Percentiles rank a stretch among this genome's conserved stretches.
Evolutionary conservation across 2,113 vertebrate species (phyloP).

Genomic region (Caranx ignobilis): DNA sequence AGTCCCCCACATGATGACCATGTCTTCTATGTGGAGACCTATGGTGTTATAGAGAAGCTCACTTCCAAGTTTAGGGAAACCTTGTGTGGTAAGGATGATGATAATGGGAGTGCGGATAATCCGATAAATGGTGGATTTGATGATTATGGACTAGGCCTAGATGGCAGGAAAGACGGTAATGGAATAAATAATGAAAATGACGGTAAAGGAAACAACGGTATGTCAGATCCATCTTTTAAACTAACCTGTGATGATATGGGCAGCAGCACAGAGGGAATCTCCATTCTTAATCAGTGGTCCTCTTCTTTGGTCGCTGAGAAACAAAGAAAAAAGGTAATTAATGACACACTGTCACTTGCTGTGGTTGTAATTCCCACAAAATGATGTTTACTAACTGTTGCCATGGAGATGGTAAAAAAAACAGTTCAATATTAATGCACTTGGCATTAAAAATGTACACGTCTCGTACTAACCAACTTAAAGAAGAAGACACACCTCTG

Average conservation of each 20-base stretch:
- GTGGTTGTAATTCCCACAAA: conserved; percentile 14
- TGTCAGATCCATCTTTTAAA: conserved; percentile 47
- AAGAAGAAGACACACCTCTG: conserved; percentile 58
- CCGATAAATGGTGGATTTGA: conserved; percentile 51
- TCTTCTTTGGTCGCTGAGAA: conserved; percentile 60
- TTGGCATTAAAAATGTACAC: not conserved
- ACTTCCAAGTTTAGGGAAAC: conserved; percentile 92
- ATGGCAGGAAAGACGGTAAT: conserved; percentile 49
- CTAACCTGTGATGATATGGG: conserved; percentile 57
- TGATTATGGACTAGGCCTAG: conserved; percentile 61
- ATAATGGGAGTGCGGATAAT: conserved; percentile 63
- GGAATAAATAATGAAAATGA: conserved; percentile 59
- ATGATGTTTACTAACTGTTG: conserved; percentile 6
- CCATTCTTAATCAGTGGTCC: conserved; percentile 54
- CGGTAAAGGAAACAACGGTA: conserved; percentile 67
- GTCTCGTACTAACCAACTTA: conserved; percentile 42
- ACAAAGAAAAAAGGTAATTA: conserved; percentile 24
- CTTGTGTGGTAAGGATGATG: conserved; percentile 91
- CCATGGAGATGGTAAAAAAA: conserved; percentile 12
- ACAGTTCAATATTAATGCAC: not conserved
- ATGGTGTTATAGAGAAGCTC: conserved; percentile 95
- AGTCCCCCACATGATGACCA: conserved; percentile 93
- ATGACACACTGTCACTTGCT: conserved; percentile 10
- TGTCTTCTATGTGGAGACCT: conserved; percentile 96
- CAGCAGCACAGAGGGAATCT: conserved; percentile 65